A percentile compares a stretch with the other conserved stretches of the same genome.
Evolutionary conservation across 2,888 invertebrate species (phyloP).

Genomic region (Drosophila subquinaria): DNA sequence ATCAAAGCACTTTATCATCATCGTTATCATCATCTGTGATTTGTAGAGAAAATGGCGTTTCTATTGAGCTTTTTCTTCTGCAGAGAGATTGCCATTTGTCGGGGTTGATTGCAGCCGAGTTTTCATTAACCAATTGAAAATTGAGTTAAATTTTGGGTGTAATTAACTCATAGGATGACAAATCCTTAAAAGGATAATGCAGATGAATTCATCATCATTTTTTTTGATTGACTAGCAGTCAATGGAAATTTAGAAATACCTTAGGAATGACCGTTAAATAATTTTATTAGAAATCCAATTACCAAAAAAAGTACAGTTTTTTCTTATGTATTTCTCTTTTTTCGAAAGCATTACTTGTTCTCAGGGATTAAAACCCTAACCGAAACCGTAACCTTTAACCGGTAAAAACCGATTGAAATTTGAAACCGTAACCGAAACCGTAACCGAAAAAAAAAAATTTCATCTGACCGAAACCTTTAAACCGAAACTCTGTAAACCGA

Average conservation of each 20-base stretch:
- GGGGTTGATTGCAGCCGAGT: constrained; percentile 1
- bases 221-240: background rate
- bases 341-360: too few relatives aligned
- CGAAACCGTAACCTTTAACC: too few relatives aligned
- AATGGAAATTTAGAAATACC: background rate
- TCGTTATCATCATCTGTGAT: background rate
- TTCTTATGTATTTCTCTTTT: too few relatives aligned
- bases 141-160: background rate
- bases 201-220: background rate
- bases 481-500: too few relatives aligned
- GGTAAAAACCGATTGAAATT: too few relatives aligned
- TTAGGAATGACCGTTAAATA: too few relatives aligned
- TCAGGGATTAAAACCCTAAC: too few relatives aligned
- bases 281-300: too few relatives aligned
- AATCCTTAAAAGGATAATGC: background rate
- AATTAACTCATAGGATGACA: background rate
- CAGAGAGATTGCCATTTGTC: background rate
- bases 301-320: too few relatives aligned
- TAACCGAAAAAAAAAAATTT: too few relatives aligned
- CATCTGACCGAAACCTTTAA: too few relatives aligned
- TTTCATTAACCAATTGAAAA: constrained; percentile 14
- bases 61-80: background rate
- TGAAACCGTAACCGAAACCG: too few relatives aligned
- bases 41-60: constrained; percentile 17
- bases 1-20: constrained; percentile 11